Percentiles rank a stretch among this genome's conserved stretches.
These are phyloP conservation scores for Argopecten irradians DNA, from an alignment of 1,140 invertebrate species.

Conservation along the genomic window DNA sequence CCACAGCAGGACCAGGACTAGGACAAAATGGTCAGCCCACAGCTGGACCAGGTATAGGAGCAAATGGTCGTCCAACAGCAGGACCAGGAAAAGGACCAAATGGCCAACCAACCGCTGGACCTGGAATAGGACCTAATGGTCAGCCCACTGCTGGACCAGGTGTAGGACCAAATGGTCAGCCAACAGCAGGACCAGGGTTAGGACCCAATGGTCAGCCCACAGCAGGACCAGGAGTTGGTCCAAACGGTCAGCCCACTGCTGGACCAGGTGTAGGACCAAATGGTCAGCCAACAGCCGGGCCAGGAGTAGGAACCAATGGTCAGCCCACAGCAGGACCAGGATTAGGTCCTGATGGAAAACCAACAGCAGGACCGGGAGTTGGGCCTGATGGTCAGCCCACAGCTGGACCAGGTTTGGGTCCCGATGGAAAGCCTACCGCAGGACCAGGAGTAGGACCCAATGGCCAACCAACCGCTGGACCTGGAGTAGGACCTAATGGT, in stretches of 20 bases:
- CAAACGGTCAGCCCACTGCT: conserved; percentile 44
- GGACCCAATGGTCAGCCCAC: conserved; percentile 34
- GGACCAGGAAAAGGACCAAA: not conserved
- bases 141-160: conserved; percentile 42
- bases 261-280: not conserved
- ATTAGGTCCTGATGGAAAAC: not conserved
- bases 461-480: conserved; percentile 34
- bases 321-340: not conserved
- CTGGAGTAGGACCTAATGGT: conserved; percentile 10
- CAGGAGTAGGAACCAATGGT: not conserved
- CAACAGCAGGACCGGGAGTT: not conserved
- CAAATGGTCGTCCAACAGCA: conserved; percentile 16
- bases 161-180: conserved; percentile 21
- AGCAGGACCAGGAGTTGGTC: conserved; percentile 30
- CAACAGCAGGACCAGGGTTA: conserved; percentile 33
- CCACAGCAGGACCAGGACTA: conserved; percentile 23
- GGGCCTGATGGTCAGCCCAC: not conserved
- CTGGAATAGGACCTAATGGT: conserved; percentile 31
- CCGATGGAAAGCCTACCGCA: not conserved
- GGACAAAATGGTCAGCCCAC: conserved; percentile 30
- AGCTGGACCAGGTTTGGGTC: not conserved
- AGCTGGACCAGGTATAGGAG: conserved; percentile 29
- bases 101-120: conserved; percentile 31
- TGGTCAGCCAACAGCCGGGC: not conserved
- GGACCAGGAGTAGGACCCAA: not conserved